phyloP scores from a whole-genome alignment of 2,797 vertebrate genomes.

The Sylvilagus floridanus region DNA sequence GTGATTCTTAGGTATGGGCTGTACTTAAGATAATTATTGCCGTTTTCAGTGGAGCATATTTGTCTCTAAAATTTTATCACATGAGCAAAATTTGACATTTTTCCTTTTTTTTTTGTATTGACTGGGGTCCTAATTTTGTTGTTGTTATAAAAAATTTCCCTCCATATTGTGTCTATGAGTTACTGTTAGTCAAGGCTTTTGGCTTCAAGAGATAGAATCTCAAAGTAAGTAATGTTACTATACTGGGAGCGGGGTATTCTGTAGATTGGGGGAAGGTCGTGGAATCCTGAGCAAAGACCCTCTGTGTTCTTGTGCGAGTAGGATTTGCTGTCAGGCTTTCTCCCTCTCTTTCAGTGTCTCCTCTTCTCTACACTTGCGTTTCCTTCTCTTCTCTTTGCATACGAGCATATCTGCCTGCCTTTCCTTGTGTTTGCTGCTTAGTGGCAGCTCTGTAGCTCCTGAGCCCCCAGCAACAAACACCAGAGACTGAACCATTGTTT shows the following conservation, averaged over 20 bases:
- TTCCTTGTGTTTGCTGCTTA: neutral
- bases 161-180: neutral
- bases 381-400: neutral
- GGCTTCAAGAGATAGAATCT: constrained; percentile 40
- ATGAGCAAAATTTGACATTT: neutral
- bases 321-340: neutral
- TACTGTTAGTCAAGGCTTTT: constrained; percentile 33
- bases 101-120: neutral
- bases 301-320: neutral
- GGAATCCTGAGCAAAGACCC: neutral
- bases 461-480: neutral
- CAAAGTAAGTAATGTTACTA: neutral
- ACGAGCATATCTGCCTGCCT: neutral
- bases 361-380: neutral
- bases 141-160: neutral
- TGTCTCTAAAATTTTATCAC: constrained; percentile 37
- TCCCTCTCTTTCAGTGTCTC: neutral
- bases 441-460: neutral
- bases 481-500: neutral
- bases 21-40: neutral
- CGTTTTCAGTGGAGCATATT: neutral
- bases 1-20: neutral
- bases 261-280: too few species aligned
- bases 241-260: neutral
- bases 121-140: neutral